Evolutionary conservation across 2,797 vertebrate species (phyloP).

Genomic region (Microcaecilia unicolor): DNA sequence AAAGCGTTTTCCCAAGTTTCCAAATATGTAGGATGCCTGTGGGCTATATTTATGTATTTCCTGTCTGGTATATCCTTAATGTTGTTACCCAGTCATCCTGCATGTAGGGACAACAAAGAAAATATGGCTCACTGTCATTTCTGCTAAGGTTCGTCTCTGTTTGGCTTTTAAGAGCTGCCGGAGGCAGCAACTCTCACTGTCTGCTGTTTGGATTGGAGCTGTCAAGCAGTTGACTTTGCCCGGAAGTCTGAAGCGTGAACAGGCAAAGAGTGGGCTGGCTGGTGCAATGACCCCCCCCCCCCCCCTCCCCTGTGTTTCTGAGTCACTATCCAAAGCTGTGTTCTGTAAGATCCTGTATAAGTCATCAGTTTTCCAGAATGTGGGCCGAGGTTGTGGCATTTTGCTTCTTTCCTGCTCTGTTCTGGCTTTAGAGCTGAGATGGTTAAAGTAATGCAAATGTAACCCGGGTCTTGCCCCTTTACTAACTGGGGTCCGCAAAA

Average conservation of each 20-base stretch:
- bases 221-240: background rate
- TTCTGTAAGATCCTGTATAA: background rate
- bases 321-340: background rate
- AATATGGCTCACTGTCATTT: conserved; percentile 2
- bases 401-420: conserved; percentile 4
- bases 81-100: background rate
- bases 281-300: background rate
- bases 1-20: background rate
- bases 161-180: background rate
- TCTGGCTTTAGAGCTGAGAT: too few species aligned
- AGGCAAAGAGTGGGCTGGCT: conserved; percentile 2
- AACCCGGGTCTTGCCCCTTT: too few species aligned
- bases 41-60: background rate
- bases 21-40: conserved; percentile 1
- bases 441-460: too few species aligned
- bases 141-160: background rate
- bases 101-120: background rate
- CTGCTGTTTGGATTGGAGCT: background rate
- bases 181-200: conserved; percentile 2
- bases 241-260: background rate
- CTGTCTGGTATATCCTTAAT: background rate
- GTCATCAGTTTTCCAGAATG: background rate
- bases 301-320: too few species aligned
- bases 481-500: too few species aligned
- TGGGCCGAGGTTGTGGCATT: conserved; percentile 1